phyloP scores from a whole-genome alignment of 1,140 invertebrate genomes.

The Ridgeia piscesae region DNA sequence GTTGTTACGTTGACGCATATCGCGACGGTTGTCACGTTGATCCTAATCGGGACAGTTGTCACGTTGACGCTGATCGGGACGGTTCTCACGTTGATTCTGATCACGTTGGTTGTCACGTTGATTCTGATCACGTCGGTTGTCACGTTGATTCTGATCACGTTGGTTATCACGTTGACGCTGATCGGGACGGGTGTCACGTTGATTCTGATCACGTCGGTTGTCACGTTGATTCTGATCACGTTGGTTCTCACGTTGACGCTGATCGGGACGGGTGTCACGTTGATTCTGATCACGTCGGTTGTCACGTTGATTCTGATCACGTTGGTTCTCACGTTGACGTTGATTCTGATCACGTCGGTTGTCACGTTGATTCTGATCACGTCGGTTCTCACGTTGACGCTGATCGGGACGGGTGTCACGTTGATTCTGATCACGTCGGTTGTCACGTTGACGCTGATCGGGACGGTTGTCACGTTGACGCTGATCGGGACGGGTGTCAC shows the following conservation, averaged over 20 bases:
- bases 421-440: too few relatives aligned
- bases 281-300: too few relatives aligned
- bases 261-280: too few relatives aligned
- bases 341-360: too few relatives aligned
- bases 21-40: background rate
- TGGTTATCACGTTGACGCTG: background rate
- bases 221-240: too few relatives aligned
- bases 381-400: background rate
- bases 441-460: too few relatives aligned
- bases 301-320: too few relatives aligned
- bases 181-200: background rate
- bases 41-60: background rate
- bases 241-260: too few relatives aligned
- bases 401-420: background rate
- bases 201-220: background rate
- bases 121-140: background rate
- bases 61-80: background rate
- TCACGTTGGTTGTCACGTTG: background rate
- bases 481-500: too few relatives aligned
- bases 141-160: background rate
- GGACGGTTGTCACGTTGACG: too few relatives aligned
- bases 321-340: too few relatives aligned
- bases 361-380: too few relatives aligned
- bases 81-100: background rate
- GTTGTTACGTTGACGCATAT: background rate